Base-by-base conservation (phyloP, 2,888 invertebrate species). In the Operophtera brumata region DNA sequence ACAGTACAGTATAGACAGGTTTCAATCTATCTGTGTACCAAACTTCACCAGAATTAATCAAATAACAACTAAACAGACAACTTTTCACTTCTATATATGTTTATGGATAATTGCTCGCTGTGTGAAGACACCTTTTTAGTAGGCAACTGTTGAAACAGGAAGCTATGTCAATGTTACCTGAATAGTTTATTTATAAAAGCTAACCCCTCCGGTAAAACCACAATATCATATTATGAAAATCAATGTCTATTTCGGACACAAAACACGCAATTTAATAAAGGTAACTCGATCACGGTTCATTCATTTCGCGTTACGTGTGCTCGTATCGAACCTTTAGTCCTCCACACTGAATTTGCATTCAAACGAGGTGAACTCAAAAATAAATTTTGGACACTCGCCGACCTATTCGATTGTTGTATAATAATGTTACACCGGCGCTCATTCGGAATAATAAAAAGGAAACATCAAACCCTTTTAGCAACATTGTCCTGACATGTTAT, bases 291-390 rank as follows among this genome's bases (percentile, higher is more conserved):
- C 60, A 56, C 54, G 64, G 64, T 68, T 67, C 68, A 77, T 76
- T 75, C 68, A 69, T 69, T 73, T 64, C 56, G 66, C 70, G 71
- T 76, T 69, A 69, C 69, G 61, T 64, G 63, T 67, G 57, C 66
- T 66, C 64, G 70, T 64, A 67, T 68, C 62, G 67, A 62, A 71
- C 72, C 73, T 74, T 73, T 73, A 65, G 59, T 67, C 71, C 58
- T 36, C 41, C 37, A 42, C 44, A 59, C 54, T 57, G 59, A 70
- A 78, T 81, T 81, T 77, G 67, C 73, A 78, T 82, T 66, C 69
- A 75, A 77, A 77, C 74, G 74, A 77, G 69, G 71, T 69, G 69
- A 70, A 71, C 69, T 70, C 71, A 72, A 73, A 75, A 75, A 74
- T 77, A 75, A 64, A 62, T 57, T 59, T 61, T 34, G 62, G 47